These are phyloP conservation scores for Heterotilapia buettikoferi DNA, from an alignment of 2,113 vertebrate genomes.

Conservation along the genomic window DNA sequence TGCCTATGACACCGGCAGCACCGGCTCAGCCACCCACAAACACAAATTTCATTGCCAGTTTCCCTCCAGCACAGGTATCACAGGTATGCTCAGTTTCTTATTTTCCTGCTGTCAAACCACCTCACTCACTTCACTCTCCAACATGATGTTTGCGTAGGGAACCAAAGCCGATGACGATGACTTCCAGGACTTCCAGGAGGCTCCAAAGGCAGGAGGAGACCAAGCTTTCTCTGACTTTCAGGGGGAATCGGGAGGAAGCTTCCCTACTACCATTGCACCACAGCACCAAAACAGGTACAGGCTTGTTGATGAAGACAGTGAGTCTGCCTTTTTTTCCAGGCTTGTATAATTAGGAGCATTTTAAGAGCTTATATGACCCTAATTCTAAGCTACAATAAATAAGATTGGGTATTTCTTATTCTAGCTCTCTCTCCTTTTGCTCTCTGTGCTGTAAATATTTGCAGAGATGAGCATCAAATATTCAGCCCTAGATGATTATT, in stretches of 20 bases:
- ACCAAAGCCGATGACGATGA: constrained; percentile 91
- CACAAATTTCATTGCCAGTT: constrained; percentile 71
- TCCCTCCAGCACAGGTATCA: constrained; percentile 71
- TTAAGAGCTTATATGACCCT: background rate
- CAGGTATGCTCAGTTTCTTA: background rate
- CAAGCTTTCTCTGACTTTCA: constrained; percentile 89
- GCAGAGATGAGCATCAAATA: background rate
- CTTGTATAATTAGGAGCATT: background rate
- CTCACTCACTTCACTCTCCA: background rate
- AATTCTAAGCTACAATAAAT: background rate
- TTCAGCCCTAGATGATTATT: constrained; percentile 1
- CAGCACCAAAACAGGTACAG: constrained; percentile 84
- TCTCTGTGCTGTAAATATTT: background rate
- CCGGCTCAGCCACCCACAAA: constrained; percentile 47
- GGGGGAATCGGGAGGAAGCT: constrained; percentile 73
- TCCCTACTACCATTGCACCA: constrained; percentile 65
- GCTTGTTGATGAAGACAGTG: background rate
- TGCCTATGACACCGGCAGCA: constrained; percentile 35
- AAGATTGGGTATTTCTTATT: background rate
- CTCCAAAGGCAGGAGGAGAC: constrained; percentile 86
- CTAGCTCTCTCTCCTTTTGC: background rate
- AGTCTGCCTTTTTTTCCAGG: background rate
- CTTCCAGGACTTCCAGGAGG: constrained; percentile 98
- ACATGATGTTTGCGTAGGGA: constrained; percentile 56
- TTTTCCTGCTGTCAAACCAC: background rate